Evolutionary conservation across 2,888 invertebrate species (phyloP).

Genomic region (Xestobium rufovillosum): DNA sequence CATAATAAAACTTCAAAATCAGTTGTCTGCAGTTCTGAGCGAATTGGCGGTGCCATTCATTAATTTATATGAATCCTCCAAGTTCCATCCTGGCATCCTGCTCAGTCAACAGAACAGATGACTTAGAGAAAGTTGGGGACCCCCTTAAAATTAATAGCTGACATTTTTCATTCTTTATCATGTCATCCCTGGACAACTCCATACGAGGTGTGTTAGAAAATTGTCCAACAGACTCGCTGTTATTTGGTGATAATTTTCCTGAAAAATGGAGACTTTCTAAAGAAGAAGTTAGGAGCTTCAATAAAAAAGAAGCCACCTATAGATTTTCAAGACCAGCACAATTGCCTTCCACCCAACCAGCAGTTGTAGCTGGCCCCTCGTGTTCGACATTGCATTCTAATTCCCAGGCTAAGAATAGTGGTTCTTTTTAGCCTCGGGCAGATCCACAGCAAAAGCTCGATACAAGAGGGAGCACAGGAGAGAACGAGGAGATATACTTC

Average conservation of each 20-base stretch:
- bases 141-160: conserved; percentile 10
- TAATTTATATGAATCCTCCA: no score
- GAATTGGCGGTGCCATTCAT: conserved; percentile 13
- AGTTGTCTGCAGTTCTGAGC: conserved; percentile 11
- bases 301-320: conserved; percentile 11
- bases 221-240: no score
- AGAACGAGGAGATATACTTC: conserved; percentile 7
- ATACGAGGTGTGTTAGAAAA: conserved; percentile 5
- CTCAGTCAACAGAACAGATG: no score
- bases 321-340: no score
- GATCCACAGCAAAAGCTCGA: conserved; percentile 7
- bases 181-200: conserved; percentile 7
- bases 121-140: conserved; percentile 10
- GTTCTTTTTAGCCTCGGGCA: conserved; percentile 9
- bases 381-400: no score
- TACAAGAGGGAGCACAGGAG: conserved; percentile 9
- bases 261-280: conserved; percentile 7
- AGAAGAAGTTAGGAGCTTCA: conserved; percentile 10
- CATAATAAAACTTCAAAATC: no score
- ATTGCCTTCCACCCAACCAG: no score
- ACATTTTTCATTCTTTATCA: no score
- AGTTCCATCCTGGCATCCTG: no score
- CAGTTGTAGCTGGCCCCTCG: no score
- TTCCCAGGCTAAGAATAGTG: no score
- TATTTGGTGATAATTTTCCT: conserved; percentile 8